Conservation (phyloP, 2,797 vertebrate species). For the Hipposideros larvatus region DNA sequence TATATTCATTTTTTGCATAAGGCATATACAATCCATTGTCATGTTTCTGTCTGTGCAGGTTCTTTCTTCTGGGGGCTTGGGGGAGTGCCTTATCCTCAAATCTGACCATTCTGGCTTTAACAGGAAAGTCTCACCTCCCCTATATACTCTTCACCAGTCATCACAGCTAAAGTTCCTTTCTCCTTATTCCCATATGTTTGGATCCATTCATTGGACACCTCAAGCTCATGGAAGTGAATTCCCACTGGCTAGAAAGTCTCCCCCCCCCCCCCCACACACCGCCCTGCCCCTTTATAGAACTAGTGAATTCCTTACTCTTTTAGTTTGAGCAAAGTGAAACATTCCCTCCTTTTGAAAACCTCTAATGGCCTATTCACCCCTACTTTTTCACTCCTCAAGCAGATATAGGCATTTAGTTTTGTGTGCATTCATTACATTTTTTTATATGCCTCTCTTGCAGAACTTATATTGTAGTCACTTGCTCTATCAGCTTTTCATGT, state of each 20-base stretch:
- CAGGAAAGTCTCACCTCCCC: not conserved
- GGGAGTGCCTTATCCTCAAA: not conserved
- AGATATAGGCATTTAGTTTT: not conserved
- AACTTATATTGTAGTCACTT: not conserved
- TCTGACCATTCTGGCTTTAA: not conserved
- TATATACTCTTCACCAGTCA: not conserved
- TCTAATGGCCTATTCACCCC: not conserved
- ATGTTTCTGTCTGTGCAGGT: not conserved
- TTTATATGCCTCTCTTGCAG: not conserved
- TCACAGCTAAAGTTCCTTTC: not conserved
- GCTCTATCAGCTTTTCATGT: not conserved
- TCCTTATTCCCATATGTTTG: not conserved
- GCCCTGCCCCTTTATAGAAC: not conserved
- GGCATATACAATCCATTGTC: fast-evolving
- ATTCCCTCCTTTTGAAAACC: not conserved
- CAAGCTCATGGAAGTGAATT: not conserved
- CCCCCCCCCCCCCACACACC: fast-evolving
- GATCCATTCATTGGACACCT: not conserved
- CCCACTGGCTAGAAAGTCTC: not conserved
- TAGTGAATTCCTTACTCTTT: not conserved
- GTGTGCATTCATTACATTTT: not conserved
- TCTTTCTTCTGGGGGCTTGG: not conserved
- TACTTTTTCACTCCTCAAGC: not conserved
- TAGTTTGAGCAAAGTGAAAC: not conserved
- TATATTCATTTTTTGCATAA: not conserved